Evolutionary conservation across 2,113 vertebrate genomes (phyloP), one percentile per base, ranked within the genome.

Genomic region (Jacana jacana): DNA sequence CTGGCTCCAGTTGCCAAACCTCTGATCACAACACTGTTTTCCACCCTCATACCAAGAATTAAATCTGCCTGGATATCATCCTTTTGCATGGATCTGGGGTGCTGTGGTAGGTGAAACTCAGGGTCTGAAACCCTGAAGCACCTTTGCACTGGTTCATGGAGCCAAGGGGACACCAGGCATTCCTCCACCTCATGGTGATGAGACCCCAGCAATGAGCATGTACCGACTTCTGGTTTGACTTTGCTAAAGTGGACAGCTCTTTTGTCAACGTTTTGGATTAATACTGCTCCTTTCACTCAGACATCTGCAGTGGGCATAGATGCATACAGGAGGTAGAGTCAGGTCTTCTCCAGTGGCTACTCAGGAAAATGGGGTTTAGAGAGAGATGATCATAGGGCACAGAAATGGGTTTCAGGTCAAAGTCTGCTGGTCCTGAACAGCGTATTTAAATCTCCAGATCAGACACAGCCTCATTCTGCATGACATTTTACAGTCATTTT

Each of bases 41-140:
- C 46, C 54, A 75, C 58, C 30, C 17, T 17, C 6, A 13, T 33
- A 37, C 2, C 22, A 49, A 72, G 35, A 35, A 15, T 10, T 7
- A 58, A 66, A n/a, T 12, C 49, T 35, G 13, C 39, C 42, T 3
- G 6, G 42, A 44, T 37, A 25, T 13, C 0, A 0, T 27, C 6
- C 15, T 13, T 49, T 37, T n/a, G 13, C 19, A 39, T 0, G 4
- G 35, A n/a, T 35, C 33, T 44, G 33, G 63, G 49, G 33, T 30
- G 40, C 8, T 35, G 37, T 3, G 33, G 23, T 4, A 11, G 23
- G 11, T 63, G 40, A 63, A 55, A 81, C 8, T 81, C 35, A 24
- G 17, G 12, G 10, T 20, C 40, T 75, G 55, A 64, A 64, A 52
- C 17, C 14, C 33, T 78, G 33, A 46, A 71, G 44, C 17, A 44